Conservation (phyloP, 1,140 invertebrate genomes). For the Kradibia gibbosae region DNA sequence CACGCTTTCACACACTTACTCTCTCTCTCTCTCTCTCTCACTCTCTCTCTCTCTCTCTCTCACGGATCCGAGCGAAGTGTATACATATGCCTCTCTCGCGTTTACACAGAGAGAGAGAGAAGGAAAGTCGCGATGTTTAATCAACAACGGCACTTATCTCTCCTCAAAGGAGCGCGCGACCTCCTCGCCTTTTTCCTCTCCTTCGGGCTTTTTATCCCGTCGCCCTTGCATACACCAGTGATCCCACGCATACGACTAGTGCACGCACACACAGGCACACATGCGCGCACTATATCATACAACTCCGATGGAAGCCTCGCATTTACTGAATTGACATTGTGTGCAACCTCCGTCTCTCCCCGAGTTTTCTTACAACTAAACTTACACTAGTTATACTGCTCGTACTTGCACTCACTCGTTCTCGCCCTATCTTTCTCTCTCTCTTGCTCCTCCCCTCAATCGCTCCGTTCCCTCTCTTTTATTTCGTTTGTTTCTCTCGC, state of each 20-base stretch:
- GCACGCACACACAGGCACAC: not conserved
- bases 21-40: too few relatives aligned
- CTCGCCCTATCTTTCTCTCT: not conserved
- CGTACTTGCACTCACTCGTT: too few relatives aligned
- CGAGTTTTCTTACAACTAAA: too few relatives aligned
- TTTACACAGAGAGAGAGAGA: not conserved
- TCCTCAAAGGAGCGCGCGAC: not conserved
- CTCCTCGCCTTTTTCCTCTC: conserved; percentile 8
- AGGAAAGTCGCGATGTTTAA: conserved; percentile 8
- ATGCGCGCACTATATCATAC: not conserved
- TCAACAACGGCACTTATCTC: not conserved
- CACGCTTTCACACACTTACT: not conserved
- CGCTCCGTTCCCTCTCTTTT: too few relatives aligned
- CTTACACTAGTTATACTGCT: too few relatives aligned
- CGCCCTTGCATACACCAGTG: not conserved
- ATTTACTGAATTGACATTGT: conserved; percentile 27
- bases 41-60: too few relatives aligned
- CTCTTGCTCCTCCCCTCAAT: not conserved
- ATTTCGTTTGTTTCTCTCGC: not conserved
- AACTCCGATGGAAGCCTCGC: conserved; percentile 39
- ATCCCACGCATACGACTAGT: not conserved
- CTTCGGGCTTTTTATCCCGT: conserved; percentile 5
- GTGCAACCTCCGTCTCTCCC: not conserved
- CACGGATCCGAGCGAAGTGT: not conserved
- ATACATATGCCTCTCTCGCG: not conserved